phyloP scores from a whole-genome alignment of 2,797 vertebrate genomes.

The Urosaurus nigricauda region DNA sequence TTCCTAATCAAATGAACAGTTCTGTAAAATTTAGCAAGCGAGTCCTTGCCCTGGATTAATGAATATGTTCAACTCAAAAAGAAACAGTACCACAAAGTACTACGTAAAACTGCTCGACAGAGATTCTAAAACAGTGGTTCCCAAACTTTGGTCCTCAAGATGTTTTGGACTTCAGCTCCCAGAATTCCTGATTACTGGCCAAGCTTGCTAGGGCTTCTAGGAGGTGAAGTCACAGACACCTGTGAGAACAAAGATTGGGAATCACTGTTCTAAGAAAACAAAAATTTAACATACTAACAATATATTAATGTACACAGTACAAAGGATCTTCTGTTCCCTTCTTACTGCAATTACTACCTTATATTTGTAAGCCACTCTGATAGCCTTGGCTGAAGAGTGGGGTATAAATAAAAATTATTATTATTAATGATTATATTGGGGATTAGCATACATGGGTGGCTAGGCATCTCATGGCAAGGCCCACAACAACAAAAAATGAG shows the following conservation, averaged over 20 bases:
- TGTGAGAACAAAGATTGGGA: too few species aligned
- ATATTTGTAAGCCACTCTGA: too few species aligned
- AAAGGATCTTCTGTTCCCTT: neutral
- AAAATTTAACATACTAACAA: neutral
- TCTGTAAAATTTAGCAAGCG: slow-evolving; percentile 19
- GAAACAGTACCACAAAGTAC: neutral
- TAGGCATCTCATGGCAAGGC: neutral
- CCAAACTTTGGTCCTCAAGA: too few species aligned
- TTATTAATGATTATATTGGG: too few species aligned
- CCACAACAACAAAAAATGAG: neutral
- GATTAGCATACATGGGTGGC: neutral
- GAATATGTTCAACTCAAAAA: neutral
- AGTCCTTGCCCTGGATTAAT: slow-evolving; percentile 37
- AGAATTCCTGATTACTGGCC: too few species aligned
- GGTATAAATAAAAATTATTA: too few species aligned
- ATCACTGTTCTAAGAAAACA: neutral
- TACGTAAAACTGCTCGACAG: slow-evolving; percentile 1
- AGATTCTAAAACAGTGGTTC: neutral
- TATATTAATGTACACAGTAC: neutral
- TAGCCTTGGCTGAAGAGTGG: too few species aligned
- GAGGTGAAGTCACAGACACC: too few species aligned
- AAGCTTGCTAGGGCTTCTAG: too few species aligned
- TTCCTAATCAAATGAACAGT: slow-evolving; percentile 75
- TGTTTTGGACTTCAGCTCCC: too few species aligned
- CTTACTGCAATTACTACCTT: neutral